Evolutionary conservation across 2,797 vertebrate species (phyloP).

Genomic region (Smutsia temminckii): DNA sequence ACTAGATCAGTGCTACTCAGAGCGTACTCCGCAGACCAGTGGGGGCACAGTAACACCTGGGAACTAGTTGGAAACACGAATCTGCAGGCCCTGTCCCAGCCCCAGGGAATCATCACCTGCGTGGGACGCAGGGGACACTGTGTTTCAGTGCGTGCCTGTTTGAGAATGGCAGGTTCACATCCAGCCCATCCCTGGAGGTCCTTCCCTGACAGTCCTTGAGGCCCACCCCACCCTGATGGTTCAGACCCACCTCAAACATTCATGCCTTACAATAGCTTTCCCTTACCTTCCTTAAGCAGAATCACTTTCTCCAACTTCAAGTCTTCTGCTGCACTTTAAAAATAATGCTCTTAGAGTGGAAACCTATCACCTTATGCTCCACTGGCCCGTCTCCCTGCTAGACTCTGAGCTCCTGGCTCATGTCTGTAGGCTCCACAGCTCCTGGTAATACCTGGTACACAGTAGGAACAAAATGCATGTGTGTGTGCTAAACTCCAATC

Average conservation of each 20-base stretch:
- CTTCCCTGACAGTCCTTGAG: neutral
- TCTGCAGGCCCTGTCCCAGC: fast-evolving
- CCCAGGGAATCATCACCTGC: fast-evolving
- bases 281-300: neutral
- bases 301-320: neutral
- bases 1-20: neutral
- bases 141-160: neutral
- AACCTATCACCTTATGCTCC: neutral
- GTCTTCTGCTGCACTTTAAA: neutral
- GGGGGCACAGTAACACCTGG: neutral
- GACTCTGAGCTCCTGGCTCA: neutral
- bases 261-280: neutral
- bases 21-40: fast-evolving
- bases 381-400: neutral
- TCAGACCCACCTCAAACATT: neutral
- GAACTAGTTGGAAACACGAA: neutral
- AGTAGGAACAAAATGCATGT: fast-evolving
- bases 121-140: too few relatives aligned
- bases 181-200: neutral
- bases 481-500: neutral
- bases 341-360: neutral
- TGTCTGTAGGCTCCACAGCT: fast-evolving
- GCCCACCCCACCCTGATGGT: neutral
- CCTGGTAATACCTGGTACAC: fast-evolving
- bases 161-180: neutral